Evolutionary conservation across 2,797 vertebrate species (phyloP).

Genomic region (Arctocebus calabarensis): DNA sequence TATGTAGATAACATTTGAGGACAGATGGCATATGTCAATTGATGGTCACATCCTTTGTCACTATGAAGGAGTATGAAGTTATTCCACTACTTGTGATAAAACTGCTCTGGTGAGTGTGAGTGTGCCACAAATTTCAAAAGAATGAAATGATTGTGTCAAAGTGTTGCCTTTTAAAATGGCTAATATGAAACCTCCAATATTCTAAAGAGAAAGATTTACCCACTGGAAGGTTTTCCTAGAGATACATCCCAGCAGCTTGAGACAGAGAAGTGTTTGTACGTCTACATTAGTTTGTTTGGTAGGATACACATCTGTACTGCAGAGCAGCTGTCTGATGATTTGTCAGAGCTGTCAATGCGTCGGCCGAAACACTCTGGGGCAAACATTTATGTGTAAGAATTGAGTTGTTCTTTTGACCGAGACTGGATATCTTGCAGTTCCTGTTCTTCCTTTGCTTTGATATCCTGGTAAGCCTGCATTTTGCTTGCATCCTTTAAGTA

Average conservation of each 20-base stretch:
- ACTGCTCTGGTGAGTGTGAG: slow-evolving; percentile 9
- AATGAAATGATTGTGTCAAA: slow-evolving; percentile 82
- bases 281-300: slow-evolving; percentile 93
- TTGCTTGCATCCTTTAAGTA: slow-evolving; percentile 99
- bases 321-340: slow-evolving; percentile 90
- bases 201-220: slow-evolving; percentile 86
- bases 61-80: neutral
- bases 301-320: slow-evolving; percentile 92
- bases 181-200: slow-evolving; percentile 84
- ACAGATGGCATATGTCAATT: slow-evolving; percentile 1
- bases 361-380: slow-evolving; percentile 90
- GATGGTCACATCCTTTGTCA: slow-evolving; percentile 57
- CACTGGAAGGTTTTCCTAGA: slow-evolving; percentile 87
- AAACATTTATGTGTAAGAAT: slow-evolving; percentile 97
- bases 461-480: slow-evolving; percentile 99
- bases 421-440: slow-evolving; percentile 99
- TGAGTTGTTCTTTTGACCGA: slow-evolving; percentile 99
- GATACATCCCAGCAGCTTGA: slow-evolving; percentile 89
- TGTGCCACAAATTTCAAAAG: slow-evolving; percentile 67
- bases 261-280: slow-evolving; percentile 90
- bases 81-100: neutral
- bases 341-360: slow-evolving; percentile 91
- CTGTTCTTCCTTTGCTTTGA: slow-evolving; percentile 99
- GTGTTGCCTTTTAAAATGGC: slow-evolving; percentile 91
- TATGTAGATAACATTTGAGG: neutral